These are phyloP conservation scores for Stylophora pistillata DNA, from an alignment of 64 coral and sea anemone genomes.

Conservation along the genomic window DNA sequence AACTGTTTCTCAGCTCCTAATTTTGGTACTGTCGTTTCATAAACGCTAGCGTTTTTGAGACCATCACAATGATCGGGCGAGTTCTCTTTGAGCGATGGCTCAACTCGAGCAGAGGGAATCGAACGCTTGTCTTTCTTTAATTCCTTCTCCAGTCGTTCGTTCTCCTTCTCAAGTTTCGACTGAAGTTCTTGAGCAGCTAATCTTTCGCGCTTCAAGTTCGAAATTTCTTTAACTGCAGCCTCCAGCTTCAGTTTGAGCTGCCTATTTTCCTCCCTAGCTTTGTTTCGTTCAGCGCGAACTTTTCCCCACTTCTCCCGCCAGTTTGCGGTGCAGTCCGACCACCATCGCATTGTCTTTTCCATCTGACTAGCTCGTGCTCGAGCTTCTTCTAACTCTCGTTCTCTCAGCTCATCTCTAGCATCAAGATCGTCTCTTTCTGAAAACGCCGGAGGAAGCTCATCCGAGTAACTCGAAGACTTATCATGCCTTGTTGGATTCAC, in stretches of 20 bases:
- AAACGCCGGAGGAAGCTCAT: conserved; percentile 13
- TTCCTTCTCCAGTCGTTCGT: conserved; percentile 83
- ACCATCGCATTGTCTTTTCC: conserved; percentile 99
- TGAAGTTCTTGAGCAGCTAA: conserved; percentile 55
- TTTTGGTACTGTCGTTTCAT: conserved; percentile 81
- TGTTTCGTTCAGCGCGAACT: conserved; percentile 91
- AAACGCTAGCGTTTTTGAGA: conserved; percentile 54
- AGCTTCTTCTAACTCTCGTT: conserved; percentile 91
- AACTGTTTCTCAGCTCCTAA: conserved; percentile 83
- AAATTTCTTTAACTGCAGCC: conserved; percentile 72
- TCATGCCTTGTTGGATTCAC: conserved; percentile 13
- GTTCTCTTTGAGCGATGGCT: conserved; percentile 83
- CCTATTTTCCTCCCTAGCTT: conserved; percentile 90
- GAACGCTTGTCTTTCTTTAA: conserved; percentile 73
- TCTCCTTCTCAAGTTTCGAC: conserved; percentile 74
- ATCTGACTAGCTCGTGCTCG: conserved; percentile 87
- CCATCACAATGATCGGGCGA: conserved; percentile 40
- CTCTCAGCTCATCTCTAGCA: conserved; percentile 79
- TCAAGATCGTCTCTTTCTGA: conserved; percentile 73
- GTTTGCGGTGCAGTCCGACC: conserved; percentile 94
- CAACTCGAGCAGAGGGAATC: conserved; percentile 89
- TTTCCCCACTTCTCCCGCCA: conserved; percentile 99
- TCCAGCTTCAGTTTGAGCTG: conserved; percentile 92
- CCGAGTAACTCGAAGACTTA: not conserved
- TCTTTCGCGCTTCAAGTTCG: conserved; percentile 75